Base-by-base conservation (phyloP, 2,797 vertebrate species). In the Notolepis coatsorum region DNA sequence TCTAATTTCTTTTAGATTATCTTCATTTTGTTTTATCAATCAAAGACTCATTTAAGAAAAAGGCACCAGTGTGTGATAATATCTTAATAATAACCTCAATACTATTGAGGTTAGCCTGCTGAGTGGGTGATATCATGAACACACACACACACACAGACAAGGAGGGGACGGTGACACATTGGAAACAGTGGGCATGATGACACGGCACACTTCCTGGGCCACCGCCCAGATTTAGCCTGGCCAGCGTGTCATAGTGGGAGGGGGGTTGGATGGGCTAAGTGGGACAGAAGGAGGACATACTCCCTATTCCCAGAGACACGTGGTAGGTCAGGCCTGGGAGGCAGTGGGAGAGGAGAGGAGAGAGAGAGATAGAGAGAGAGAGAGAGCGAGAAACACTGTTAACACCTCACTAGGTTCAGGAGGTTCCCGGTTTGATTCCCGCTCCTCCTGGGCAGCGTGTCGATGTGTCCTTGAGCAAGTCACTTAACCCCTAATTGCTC, bases 321-420 rank as follows among this genome's bases (percentile, higher is more conserved):
- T 85, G 93, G 96, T 97, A 98, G 95, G 95, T 97, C 94, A 97
- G 93, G 93, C 96, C 96, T 97, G 94, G 87, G 93, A 92, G 86
- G 93, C 93, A 90, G 84, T 79, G 75, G 51, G 59, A 65, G 55
- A 68, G 47, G 75, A 77, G 61, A 49, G 9, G n/a, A n/a, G n/a
- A n/a, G n/a, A n/a, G n/a, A n/a, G n/a, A n/a, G n/a, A n/a, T n/a
- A n/a, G n/a, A n/a, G n/a, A n/a, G n/a, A n/a, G n/a, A n/a, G n/a
- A n/a, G n/a, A 86, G 70, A 80, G 55, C 82, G 55, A 74, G 35
- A 80, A 51, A 20, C 31, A 33, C 62, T 18, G 39, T 27, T 38
- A 20, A 37, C 15, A n/a, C 12, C 13, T 12, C 35, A n/a, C n/a
- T n/a, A n/a, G n/a, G n/a, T n/a, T n/a, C n/a, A n/a, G n/a, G n/a